These are phyloP conservation scores for Formicarius rufipectus DNA, from an alignment of 2,113 vertebrate species.

Conservation along the genomic window DNA sequence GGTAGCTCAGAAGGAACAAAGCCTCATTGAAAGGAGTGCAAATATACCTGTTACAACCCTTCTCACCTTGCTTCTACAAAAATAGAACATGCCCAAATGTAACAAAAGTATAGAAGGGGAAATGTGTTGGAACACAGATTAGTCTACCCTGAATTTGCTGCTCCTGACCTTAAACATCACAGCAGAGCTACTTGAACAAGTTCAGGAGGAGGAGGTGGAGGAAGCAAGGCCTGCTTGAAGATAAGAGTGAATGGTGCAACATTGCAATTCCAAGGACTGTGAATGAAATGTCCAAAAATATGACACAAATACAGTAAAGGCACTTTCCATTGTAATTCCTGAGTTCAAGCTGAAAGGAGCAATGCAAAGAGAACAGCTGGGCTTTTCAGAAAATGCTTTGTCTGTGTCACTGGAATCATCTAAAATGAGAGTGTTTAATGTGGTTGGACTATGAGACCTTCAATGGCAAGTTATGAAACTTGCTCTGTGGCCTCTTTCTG, in stretches of 20 bases:
- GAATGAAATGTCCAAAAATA: neutral
- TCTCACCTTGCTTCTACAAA: slow-evolving; percentile 3
- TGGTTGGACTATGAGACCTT: accelerated
- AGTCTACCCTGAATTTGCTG: neutral
- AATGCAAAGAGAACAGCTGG: neutral
- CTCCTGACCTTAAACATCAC: neutral
- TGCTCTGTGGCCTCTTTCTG: neutral
- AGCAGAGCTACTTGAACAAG: neutral
- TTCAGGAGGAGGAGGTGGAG: neutral
- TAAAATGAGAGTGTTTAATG: neutral
- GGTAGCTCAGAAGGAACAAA: neutral
- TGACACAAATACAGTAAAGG: neutral
- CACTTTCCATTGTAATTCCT: slow-evolving; percentile 6
- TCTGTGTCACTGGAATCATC: neutral
- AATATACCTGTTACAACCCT: neutral
- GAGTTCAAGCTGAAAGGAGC: slow-evolving; percentile 9
- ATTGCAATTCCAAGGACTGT: neutral
- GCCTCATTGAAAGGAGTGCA: neutral
- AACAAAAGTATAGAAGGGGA: neutral
- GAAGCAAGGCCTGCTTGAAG: neutral
- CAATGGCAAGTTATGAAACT: neutral
- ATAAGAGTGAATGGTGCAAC: neutral
- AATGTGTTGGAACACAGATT: neutral
- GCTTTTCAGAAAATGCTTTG: neutral
- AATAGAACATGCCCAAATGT: neutral